These are phyloP conservation scores for Pogonocherus hispidulus DNA, from an alignment of 2,888 invertebrate genomes.

Conservation along the genomic window DNA sequence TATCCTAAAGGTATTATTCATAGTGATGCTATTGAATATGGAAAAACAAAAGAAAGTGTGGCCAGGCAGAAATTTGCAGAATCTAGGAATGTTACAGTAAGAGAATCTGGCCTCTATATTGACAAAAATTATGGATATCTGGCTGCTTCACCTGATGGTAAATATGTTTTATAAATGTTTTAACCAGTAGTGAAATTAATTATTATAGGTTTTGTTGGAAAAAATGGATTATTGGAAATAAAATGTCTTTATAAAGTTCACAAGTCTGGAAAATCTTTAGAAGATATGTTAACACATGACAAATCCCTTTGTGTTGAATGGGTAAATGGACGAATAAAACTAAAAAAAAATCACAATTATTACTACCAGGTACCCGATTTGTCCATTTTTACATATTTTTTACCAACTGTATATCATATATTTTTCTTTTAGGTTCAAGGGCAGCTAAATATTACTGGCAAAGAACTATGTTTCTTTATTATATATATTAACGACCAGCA, in stretches of 20 bases:
- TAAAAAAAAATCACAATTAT: neutral
- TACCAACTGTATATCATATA: too few species aligned
- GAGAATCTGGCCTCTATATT: neutral
- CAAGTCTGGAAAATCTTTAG: neutral
- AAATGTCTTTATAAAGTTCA: conserved; percentile 5
- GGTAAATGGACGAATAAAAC: neutral
- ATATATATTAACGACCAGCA: neutral
- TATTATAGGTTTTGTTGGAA: conserved; percentile 4
- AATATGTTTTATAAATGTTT: neutral
- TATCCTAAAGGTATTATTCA: neutral
- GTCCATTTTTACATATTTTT: too few species aligned
- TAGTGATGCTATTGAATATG: conserved; percentile 1
- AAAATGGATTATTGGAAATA: conserved; percentile 4
- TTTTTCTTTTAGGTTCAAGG: neutral
- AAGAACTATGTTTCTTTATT: neutral
- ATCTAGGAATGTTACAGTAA: neutral
- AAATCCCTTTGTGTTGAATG: neutral
- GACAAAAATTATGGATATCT: conserved; percentile 3
- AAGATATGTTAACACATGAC: neutral
- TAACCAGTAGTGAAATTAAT: neutral
- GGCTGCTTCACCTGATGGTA: conserved; percentile 6
- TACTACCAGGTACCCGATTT: neutral
- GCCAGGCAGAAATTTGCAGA: neutral
- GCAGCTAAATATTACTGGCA: neutral
- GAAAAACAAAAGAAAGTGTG: neutral